Evolutionary conservation across 2,113 vertebrate species (phyloP), one percentile per base, ranked within the genome.

Genomic region (Mesoclemmys tuberculata): DNA sequence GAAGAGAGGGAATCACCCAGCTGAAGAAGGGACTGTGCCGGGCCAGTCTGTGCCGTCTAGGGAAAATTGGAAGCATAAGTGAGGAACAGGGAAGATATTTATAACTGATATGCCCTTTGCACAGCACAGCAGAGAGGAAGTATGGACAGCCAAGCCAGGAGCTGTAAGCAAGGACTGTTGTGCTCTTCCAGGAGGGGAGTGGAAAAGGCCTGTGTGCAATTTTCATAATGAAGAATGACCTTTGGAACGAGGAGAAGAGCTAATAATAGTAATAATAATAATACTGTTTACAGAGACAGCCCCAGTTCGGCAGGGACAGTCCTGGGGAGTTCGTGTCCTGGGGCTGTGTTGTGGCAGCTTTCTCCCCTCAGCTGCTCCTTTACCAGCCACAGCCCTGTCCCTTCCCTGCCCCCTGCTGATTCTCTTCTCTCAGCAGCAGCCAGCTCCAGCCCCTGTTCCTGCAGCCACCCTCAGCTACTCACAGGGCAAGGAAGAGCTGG

Each of bases 331-430:
- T 46, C 2, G 0, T 0, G 1, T 74, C 75, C n/a, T 22, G 74
- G 11, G 27, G 48, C 35, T 4, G 3, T 4, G 35, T 14, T 78
- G 38, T 13, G 21, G 44, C 35, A 82, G n/a, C 58, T 74, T 80
- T 38, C 35, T 16, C 49, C 26, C 6, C 26, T 21, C 71, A 0
- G 71, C 22, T 41, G 35, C 35, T 56, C 21, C 44, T 56, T 51
- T 80, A 8, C 26, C 21, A 46, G 24, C 41, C 26, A 51, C 58
- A 80, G 74, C 35, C 49, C 48, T 10, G 6, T 55, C 81, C 46
- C 41, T 80, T 51, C 55, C 38, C 26, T 78, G 27, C 19, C 48
- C 83, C 55, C 0, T 0, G 31, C 29, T 2, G 1, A 18, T 58
- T 5, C 4, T 31, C 44, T 22, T 31, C 46, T 10, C 35, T 38